Base-by-base conservation (phyloP, 1,140 invertebrate genomes). In the Teleopsis dalmanni region DNA sequence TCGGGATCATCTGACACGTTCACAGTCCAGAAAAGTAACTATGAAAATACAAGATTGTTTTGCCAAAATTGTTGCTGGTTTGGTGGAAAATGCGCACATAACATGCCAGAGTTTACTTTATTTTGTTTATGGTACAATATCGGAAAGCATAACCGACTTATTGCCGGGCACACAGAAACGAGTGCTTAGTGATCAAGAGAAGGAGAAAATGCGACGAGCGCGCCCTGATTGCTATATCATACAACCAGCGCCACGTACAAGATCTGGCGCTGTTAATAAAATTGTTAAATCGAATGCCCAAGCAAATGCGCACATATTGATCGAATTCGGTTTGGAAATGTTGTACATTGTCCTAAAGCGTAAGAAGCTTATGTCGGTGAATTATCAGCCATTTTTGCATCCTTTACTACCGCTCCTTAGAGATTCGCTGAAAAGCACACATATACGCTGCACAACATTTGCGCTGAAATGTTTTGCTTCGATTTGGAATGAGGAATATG, bases 241-340 rank as follows among this genome's bases (percentile, higher is more conserved):
- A 53, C 77, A 79, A 6, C 75, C 78, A 46, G 76, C 76, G 19
- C 84, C 85, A 0, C 83, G 81, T 58, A 75, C 75, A 14, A 76
- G 79, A 56, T 79, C 78, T 53, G 82, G 83, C 22, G 73, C 57
- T 0, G 54, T 57, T 1, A 78, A 75, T 50, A 75, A 71, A 50
- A 62, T 72, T 18, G 79, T 83, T 0, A 84, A 79, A 63, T 78
- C 71, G 2, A 81, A 81, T 5, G 74, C 78, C 6, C 83, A 85
- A 60, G 85, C 90, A 1, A 97, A 97, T 70, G 80, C 81, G 1
- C 89, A 96, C 69, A 75, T 97, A 2, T 71, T 98, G 8, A 81
- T 92, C 1, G 92, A 96, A 72, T 97, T 97, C 72, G 91, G 89
- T 38, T 73, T 97, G 25, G 81, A 84, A 70, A 71, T 95, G 6